Evolutionary conservation across 1,140 invertebrate species (phyloP).

Genomic region (Dryas iulia): DNA sequence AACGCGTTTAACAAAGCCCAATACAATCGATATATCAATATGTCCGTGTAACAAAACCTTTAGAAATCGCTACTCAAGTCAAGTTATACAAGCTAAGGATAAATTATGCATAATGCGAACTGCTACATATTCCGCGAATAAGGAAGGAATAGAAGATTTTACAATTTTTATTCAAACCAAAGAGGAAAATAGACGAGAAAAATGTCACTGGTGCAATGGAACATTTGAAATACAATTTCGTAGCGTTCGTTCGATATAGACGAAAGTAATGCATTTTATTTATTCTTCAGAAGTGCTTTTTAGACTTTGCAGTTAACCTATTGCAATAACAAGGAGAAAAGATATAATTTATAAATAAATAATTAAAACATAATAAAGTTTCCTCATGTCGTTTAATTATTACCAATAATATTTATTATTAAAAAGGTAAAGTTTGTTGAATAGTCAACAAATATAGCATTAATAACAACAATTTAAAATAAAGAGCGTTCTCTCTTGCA

Average conservation of each 20-base stretch:
- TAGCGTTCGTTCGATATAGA: not conserved
- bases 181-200: conserved; percentile 12
- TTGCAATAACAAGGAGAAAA: too few species aligned
- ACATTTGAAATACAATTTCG: conserved; percentile 21
- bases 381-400: too few species aligned
- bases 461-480: too few species aligned
- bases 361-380: too few species aligned
- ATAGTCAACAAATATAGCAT: too few species aligned
- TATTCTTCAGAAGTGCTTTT: too few species aligned
- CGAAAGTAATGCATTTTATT: too few species aligned
- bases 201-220: conserved; percentile 6
- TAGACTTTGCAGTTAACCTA: too few species aligned
- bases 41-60: not conserved
- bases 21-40: not conserved
- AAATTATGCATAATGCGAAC: not conserved
- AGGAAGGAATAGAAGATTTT: conserved; percentile 14
- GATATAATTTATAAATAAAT: too few species aligned
- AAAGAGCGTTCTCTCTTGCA: too few species aligned
- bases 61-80: not conserved
- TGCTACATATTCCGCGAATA: not conserved
- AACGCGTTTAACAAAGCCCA: not conserved
- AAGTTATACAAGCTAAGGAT: not conserved
- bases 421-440: too few species aligned
- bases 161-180: conserved; percentile 10
- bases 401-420: too few species aligned